These are phyloP conservation scores for Takifugu bimaculatus DNA, from an alignment of 2,113 vertebrate genomes.

Conservation along the genomic window DNA sequence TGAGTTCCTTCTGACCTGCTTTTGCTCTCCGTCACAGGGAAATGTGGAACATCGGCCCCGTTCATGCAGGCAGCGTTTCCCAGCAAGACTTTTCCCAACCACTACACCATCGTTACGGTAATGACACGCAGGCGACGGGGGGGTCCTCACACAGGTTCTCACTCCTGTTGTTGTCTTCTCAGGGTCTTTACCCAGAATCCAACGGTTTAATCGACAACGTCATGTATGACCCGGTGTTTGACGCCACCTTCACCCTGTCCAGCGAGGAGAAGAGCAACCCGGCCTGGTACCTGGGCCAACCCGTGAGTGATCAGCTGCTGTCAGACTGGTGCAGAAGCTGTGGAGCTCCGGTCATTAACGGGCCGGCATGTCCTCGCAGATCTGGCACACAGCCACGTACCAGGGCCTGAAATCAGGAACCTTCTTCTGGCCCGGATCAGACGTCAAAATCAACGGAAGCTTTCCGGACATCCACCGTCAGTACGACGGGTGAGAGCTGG, in stretches of 20 bases:
- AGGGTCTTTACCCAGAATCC: slow-evolving; percentile 78
- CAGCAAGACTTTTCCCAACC: slow-evolving; percentile 78
- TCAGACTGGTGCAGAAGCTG: no score
- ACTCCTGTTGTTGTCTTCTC: not conserved
- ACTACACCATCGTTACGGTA: slow-evolving; percentile 76
- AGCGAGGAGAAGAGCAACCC: slow-evolving; percentile 69
- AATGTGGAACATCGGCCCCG: slow-evolving; percentile 67
- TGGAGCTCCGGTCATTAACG: no score
- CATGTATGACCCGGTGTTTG: slow-evolving; percentile 75
- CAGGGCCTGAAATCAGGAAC: slow-evolving; percentile 85
- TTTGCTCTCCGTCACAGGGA: slow-evolving; percentile 28
- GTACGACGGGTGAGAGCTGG: slow-evolving; percentile 77
- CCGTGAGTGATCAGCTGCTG: slow-evolving; percentile 49
- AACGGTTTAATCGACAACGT: slow-evolving; percentile 76
- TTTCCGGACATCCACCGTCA: slow-evolving; percentile 78
- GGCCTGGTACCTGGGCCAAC: slow-evolving; percentile 74
- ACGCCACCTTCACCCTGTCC: slow-evolving; percentile 72
- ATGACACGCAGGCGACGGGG: not conserved
- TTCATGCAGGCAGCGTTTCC: slow-evolving; percentile 77
- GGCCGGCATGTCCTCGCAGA: slow-evolving; percentile 57
- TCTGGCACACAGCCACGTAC: slow-evolving; percentile 88
- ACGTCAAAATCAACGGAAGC: slow-evolving; percentile 84
- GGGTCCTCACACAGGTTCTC: not conserved
- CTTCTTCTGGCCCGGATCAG: slow-evolving; percentile 95
- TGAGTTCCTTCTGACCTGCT: not conserved